Conservation (phyloP, 2,888 invertebrate genomes). For the Apamea epomidion region DNA sequence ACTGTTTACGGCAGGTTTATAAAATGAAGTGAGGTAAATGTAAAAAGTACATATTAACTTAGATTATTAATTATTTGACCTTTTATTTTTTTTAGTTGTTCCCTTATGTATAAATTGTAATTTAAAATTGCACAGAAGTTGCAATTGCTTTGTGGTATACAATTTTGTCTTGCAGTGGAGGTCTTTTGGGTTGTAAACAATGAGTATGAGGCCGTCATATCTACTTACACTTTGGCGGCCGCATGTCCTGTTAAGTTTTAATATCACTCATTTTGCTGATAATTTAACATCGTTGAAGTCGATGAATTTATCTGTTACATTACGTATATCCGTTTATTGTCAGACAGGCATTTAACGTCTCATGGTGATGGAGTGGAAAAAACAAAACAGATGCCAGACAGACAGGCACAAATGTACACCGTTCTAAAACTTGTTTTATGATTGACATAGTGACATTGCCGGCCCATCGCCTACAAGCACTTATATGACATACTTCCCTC, state of each 20-base stretch:
- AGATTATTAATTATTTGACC: neutral
- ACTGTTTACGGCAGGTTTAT: neutral
- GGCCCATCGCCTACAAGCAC: conserved; percentile 31
- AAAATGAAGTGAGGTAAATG: neutral
- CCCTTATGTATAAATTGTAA: neutral
- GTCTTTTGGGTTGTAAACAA: neutral
- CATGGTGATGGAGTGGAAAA: neutral
- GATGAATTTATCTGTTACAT: neutral
- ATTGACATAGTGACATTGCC: conserved; percentile 52
- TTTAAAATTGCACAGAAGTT: neutral
- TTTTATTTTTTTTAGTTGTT: no score
- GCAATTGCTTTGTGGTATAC: neutral
- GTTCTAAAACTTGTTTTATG: conserved; percentile 47
- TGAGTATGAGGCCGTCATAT: neutral
- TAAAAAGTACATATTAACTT: neutral
- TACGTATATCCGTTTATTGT: neutral
- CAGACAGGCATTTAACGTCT: neutral
- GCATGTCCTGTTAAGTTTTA: neutral
- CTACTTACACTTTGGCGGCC: neutral
- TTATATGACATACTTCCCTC: conserved; percentile 36
- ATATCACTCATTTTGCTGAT: neutral
- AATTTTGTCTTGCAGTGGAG: neutral
- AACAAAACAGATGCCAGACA: neutral
- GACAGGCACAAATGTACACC: conserved; percentile 29
- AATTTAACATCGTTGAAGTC: neutral